These are phyloP conservation scores for Chaetophractus vellerosus DNA, from an alignment of 2,797 vertebrate genomes.

Conservation along the genomic window DNA sequence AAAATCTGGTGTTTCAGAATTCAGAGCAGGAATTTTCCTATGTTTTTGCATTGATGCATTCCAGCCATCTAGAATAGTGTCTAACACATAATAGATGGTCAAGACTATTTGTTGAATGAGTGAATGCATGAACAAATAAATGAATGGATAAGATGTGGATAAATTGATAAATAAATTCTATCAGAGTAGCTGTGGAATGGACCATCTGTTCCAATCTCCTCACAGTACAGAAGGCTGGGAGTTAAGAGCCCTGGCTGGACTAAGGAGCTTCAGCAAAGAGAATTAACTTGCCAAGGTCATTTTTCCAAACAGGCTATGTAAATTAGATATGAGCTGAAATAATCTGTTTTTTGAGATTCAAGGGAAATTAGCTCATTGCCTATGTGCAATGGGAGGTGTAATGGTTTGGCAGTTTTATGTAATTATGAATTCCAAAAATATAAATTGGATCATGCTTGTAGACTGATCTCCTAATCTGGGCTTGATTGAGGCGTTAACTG, in stretches of 20 bases:
- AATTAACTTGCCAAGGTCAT: constrained; percentile 2
- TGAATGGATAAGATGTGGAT: background rate
- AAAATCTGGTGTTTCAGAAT: background rate
- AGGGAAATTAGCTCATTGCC: background rate
- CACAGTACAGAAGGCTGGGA: background rate
- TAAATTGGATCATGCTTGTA: too few species aligned
- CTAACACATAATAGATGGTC: background rate
- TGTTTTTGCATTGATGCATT: background rate
- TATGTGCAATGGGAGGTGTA: background rate
- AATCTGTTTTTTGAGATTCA: constrained; percentile 29
- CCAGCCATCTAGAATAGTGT: constrained; percentile 27
- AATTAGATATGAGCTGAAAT: background rate
- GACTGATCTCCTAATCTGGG: too few species aligned
- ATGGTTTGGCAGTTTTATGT: too few species aligned
- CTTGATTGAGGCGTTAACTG: too few species aligned
- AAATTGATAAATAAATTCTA: background rate
- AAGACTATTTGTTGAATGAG: constrained; percentile 50
- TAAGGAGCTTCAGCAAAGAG: background rate
- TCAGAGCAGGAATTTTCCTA: background rate
- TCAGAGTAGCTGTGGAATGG: background rate
- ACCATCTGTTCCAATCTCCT: background rate
- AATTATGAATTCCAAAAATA: too few species aligned
- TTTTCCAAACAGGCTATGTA: background rate
- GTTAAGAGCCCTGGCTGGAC: background rate
- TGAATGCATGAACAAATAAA: background rate